Base-by-base conservation (phyloP, 2,888 invertebrate species). In the Thalpophila matura region DNA sequence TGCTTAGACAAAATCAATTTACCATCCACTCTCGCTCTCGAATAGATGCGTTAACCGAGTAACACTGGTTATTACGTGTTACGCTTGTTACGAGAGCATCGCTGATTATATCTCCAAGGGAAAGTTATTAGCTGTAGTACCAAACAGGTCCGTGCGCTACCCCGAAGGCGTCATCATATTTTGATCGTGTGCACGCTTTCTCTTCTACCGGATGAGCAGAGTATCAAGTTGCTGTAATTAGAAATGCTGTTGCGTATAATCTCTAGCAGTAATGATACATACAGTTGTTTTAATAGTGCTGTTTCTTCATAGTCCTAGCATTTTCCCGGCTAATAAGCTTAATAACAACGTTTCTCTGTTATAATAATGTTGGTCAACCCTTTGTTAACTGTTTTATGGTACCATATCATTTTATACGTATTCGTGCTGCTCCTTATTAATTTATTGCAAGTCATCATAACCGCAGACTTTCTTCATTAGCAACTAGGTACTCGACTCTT, bases 1-100 rank as follows among this genome's bases (percentile, higher is more conserved):
- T 93, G 93, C 87, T 87, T 86, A 86, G 86, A 90, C 89, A 86
- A 89, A 92, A 93, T 91, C 90, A 90, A 91, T 90, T 87, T 86
- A 84, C 82, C 82, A 84, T 84, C 87, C 88, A 92, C 92, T 93
- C 93, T 92, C 92, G 86, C 89, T 93, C 88, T 91, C 88, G 74
- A 75, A 72, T 72, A 79, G 81, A 87, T 86, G 85, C 81, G 89
- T 89, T 90, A 85, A 84, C 83, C 74, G 75, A 76, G 74, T 70
- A 78, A 79, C 67, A 65, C 65, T 54, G 79, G 80, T 82, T 87
- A 87, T 91, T 88, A 89, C 90, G 83, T 85, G 84, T 86, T 89
- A 89, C 86, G 77, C 83, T 85, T 85, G 88, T 88, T 91, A 91
- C 87, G 86, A 84, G 78, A 85, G 69, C 79, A 82, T 79, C 81